Conservation (phyloP, 1,140 invertebrate genomes). For the Sycophila sp. region DNA sequence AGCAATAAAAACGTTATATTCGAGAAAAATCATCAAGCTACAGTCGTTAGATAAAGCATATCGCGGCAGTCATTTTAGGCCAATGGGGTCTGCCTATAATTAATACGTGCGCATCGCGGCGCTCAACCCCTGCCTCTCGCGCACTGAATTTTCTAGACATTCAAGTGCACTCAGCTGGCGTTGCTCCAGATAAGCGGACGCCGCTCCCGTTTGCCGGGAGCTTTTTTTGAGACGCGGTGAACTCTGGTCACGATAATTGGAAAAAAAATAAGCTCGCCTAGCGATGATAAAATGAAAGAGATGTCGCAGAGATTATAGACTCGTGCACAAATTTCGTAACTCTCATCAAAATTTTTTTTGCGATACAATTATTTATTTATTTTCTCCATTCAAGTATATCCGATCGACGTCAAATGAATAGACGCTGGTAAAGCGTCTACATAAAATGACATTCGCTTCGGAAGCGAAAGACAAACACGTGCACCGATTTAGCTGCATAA, state of each 20-base stretch:
- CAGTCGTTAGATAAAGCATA: too few relatives aligned
- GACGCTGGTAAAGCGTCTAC: too few relatives aligned
- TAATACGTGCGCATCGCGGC: conserved; percentile 12
- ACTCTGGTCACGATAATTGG: not conserved
- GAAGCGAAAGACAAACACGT: too few relatives aligned
- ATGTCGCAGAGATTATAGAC: not conserved
- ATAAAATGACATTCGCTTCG: too few relatives aligned
- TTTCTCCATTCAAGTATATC: too few relatives aligned
- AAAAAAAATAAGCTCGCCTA: not conserved
- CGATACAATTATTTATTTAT: too few relatives aligned
- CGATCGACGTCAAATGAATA: too few relatives aligned
- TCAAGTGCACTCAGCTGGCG: conserved; percentile 28
- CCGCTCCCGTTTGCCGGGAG: not conserved
- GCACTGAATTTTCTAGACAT: conserved; percentile 3
- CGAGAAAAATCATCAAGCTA: too few relatives aligned
- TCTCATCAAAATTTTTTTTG: too few relatives aligned
- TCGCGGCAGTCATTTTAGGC: not conserved
- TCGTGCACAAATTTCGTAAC: too few relatives aligned
- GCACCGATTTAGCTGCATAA: too few relatives aligned
- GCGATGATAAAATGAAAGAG: not conserved
- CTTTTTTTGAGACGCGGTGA: not conserved
- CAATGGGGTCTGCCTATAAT: not conserved
- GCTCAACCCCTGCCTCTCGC: not conserved
- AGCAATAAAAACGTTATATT: too few relatives aligned
- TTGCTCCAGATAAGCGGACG: conserved; percentile 26